Evolutionary conservation across 2,113 vertebrate genomes (phyloP).

Genomic region (Polypterus senegalus): DNA sequence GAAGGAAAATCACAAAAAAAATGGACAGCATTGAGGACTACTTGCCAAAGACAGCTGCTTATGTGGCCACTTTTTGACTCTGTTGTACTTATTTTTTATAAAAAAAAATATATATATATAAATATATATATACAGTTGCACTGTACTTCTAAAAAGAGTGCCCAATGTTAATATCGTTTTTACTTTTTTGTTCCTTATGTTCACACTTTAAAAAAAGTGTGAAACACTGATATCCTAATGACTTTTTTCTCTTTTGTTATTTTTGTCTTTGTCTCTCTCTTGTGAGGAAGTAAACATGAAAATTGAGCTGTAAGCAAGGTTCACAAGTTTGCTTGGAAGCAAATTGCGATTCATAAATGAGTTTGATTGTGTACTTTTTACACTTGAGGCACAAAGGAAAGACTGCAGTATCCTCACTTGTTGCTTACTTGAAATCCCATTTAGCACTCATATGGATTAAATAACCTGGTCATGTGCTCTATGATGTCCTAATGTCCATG

Average conservation of each 20-base stretch:
- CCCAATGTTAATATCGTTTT: slow-evolving; percentile 44
- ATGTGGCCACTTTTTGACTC: slow-evolving; percentile 77
- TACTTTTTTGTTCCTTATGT: slow-evolving; percentile 61
- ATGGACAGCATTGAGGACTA: slow-evolving; percentile 56
- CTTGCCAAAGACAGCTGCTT: slow-evolving; percentile 98
- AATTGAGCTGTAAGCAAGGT: slow-evolving; percentile 35
- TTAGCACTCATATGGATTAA: slow-evolving; percentile 4
- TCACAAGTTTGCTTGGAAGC: slow-evolving; percentile 40
- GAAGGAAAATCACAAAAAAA: slow-evolving; percentile 27
- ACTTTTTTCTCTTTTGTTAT: slow-evolving; percentile 57
- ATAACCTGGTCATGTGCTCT: slow-evolving; percentile 16
- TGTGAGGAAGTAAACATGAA: slow-evolving; percentile 43
- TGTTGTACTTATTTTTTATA: slow-evolving; percentile 61
- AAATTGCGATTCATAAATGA: slow-evolving; percentile 48
- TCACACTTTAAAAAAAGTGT: slow-evolving; percentile 67
- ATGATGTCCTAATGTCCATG: slow-evolving; percentile 29
- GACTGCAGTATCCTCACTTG: slow-evolving; percentile 48
- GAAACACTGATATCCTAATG: slow-evolving; percentile 58
- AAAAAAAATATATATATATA: slow-evolving; percentile 35
- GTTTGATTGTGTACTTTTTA: slow-evolving; percentile 42
- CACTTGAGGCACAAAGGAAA: slow-evolving; percentile 55
- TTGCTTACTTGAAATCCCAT: slow-evolving; percentile 49
- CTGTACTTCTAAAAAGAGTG: slow-evolving; percentile 57
- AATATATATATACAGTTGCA: slow-evolving; percentile 60
- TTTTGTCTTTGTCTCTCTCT: slow-evolving; percentile 32